Evolutionary conservation across 1,140 invertebrate genomes (phyloP).

Genomic region (Leptopilina clavipes): DNA sequence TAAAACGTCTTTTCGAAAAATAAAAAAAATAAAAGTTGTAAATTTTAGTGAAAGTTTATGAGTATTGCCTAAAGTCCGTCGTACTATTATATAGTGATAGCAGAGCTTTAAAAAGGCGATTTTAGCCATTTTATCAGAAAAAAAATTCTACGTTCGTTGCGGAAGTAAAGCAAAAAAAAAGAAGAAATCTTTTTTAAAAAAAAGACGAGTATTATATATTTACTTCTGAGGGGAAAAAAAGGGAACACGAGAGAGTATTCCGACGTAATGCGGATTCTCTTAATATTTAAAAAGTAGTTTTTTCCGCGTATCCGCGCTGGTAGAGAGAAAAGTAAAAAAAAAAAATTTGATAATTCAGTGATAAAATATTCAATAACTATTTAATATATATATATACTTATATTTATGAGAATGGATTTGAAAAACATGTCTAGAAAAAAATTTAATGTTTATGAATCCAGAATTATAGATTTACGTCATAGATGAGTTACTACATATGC

Average conservation of each 20-base stretch:
- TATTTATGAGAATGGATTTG: conserved; percentile 19
- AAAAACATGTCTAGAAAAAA: conserved; percentile 9
- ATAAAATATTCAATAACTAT: conserved; percentile 13
- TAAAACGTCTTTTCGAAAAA: conserved; percentile 11
- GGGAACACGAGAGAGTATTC: conserved; percentile 33
- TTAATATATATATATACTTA: background rate
- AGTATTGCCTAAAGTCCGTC: conserved; percentile 31
- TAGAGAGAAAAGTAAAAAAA: background rate
- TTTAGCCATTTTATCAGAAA: conserved; percentile 14
- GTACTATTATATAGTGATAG: conserved; percentile 17
- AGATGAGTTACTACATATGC: conserved; percentile 11
- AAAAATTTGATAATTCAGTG: conserved; percentile 11
- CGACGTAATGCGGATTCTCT: conserved; percentile 13
- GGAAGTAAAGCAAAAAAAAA: conserved; percentile 9
- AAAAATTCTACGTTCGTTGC: conserved; percentile 20
- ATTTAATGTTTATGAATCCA: conserved; percentile 17
- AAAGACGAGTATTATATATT: conserved; percentile 10
- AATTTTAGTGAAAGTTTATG: conserved; percentile 29
- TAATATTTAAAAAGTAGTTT: conserved; percentile 26
- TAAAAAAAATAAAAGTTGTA: background rate
- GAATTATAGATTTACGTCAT: conserved; percentile 22
- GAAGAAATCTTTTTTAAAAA: background rate
- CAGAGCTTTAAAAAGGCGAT: conserved; percentile 19
- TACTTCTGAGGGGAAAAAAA: conserved; percentile 9
- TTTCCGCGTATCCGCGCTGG: conserved; percentile 31